Percentiles rank a stretch among this genome's conserved stretches.
These are phyloP conservation scores for Parazoanthus atlanticus DNA, from an alignment of 92 coral and sea anemone genomes.

Conservation along the genomic window DNA sequence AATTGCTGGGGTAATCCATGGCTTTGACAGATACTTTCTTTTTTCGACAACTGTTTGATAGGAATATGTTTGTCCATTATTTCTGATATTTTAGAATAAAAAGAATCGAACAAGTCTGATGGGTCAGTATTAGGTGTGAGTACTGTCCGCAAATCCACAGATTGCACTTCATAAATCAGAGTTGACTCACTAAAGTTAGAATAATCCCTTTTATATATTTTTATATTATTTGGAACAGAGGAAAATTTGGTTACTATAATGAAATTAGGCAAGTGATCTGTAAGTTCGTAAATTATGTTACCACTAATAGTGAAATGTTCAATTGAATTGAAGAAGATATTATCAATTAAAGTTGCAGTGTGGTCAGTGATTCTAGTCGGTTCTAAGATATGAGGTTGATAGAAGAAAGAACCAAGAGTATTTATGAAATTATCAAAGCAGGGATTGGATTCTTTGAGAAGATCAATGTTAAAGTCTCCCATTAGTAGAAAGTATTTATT, in stretches of 20 bases:
- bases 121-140: constrained; percentile 45
- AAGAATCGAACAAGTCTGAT: constrained; percentile 42
- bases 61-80: constrained; percentile 55
- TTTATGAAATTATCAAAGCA: neutral
- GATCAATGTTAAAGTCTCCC: constrained; percentile 46
- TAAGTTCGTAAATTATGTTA: neutral
- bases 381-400: too few species aligned
- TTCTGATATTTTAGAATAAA: constrained; percentile 45
- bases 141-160: constrained; percentile 52
- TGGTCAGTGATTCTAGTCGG: too few species aligned
- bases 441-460: constrained; percentile 29
- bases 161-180: constrained; percentile 52
- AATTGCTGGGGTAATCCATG: constrained; percentile 58
- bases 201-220: constrained; percentile 56
- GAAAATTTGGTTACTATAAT: constrained; percentile 62
- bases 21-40: constrained; percentile 49
- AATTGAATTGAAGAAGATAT: neutral
- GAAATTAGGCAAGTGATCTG: constrained; percentile 50
- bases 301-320: neutral
- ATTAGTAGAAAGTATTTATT: constrained; percentile 29
- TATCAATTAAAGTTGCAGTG: constrained; percentile 23
- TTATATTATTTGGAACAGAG: constrained; percentile 54
- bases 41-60: constrained; percentile 52
- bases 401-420: too few species aligned
- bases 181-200: constrained; percentile 51